Percentiles rank a stretch among this genome's conserved stretches.
Conservation (phyloP, 2,888 invertebrate genomes). For the Cheilosia urbana region DNA sequence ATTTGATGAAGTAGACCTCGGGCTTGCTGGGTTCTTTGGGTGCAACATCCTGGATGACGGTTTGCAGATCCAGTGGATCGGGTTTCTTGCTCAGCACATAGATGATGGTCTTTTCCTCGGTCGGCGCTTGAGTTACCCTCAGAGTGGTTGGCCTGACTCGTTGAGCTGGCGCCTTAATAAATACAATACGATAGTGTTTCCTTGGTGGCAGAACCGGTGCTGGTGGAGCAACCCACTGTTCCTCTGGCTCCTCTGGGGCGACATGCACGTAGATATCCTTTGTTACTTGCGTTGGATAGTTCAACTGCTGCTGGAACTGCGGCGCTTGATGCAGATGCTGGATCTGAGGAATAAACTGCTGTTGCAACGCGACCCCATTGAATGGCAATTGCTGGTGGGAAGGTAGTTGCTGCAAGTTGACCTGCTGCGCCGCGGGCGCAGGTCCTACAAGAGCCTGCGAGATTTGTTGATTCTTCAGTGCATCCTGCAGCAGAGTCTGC, state of each 20-base stretch:
- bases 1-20: conserved; percentile 83
- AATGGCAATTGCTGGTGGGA: conserved; percentile 68
- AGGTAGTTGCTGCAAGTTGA: conserved; percentile 53
- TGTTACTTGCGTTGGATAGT: conserved; percentile 77
- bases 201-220: conserved; percentile 79
- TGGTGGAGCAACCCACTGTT: conserved; percentile 76
- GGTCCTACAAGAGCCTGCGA: conserved; percentile 75
- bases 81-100: conserved; percentile 83
- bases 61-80: conserved; percentile 80
- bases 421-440: conserved; percentile 33
- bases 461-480: conserved; percentile 77
- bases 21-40: conserved; percentile 82
- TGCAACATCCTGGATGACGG: conserved; percentile 80
- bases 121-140: conserved; percentile 79
- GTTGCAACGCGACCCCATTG: conserved; percentile 51
- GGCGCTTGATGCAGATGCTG: conserved; percentile 48
- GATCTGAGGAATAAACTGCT: conserved; percentile 33
- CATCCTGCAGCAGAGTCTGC: conserved; percentile 78
- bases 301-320: conserved; percentile 48
- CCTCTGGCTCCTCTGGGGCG: conserved; percentile 81
- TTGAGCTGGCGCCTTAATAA: conserved; percentile 82
- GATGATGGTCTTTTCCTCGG: conserved; percentile 83
- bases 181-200: conserved; percentile 83
- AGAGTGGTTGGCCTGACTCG: conserved; percentile 77
- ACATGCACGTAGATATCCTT: conserved; percentile 83